Evolutionary conservation across 2,113 vertebrate species (phyloP).

Genomic region (Pituophis catenifer): DNA sequence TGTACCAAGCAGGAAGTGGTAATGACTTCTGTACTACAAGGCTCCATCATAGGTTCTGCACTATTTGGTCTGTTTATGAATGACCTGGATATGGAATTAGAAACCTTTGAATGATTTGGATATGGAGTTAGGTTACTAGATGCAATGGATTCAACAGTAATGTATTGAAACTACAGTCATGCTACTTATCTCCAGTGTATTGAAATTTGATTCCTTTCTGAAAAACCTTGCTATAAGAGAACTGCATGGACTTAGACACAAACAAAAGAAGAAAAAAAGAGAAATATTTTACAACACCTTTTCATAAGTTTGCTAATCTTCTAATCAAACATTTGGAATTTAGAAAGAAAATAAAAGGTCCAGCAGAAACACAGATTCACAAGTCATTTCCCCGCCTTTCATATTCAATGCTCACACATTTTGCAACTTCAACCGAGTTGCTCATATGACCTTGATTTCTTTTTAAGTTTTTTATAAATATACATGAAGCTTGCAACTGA

Average conservation of each 20-base stretch:
- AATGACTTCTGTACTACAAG: not conserved
- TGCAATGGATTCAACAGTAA: not conserved
- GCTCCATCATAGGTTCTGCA: not conserved
- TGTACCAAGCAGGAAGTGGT: not conserved
- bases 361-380: constrained; percentile 39
- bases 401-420: rapidly evolving
- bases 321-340: constrained; percentile 12
- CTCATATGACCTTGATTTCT: constrained; percentile 29
- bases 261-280: not conserved
- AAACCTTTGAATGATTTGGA: not conserved
- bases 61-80: not conserved
- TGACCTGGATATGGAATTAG: not conserved
- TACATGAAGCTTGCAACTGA: not conserved
- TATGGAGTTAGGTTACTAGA: not conserved
- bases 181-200: constrained; percentile 19
- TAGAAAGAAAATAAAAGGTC: constrained; percentile 24
- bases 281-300: constrained; percentile 3
- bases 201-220: not conserved
- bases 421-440: rapidly evolving
- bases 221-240: not conserved
- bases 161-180: not conserved
- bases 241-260: not conserved
- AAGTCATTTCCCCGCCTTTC: constrained; percentile 13
- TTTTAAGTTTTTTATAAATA: constrained; percentile 41
- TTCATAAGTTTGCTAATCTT: not conserved